phyloP scores from a whole-genome alignment of 2,888 invertebrate genomes.

The Eutolmus rufibarbis region DNA sequence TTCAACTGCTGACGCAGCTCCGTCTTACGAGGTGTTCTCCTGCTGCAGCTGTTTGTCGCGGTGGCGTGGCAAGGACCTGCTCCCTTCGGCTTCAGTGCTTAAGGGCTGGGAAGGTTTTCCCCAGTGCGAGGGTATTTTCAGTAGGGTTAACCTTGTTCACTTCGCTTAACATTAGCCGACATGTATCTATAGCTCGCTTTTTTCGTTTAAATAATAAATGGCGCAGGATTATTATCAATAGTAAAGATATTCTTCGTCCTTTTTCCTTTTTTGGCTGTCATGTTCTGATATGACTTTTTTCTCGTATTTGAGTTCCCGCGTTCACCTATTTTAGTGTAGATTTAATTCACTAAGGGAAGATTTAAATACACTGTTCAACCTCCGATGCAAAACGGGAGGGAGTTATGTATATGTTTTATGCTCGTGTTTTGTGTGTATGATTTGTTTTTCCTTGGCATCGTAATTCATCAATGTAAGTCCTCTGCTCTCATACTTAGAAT shows the following conservation, averaged over 20 bases:
- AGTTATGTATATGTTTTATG: too few relatives aligned
- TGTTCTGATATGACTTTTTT: background rate
- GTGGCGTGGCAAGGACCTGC: background rate
- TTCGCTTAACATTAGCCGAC: background rate
- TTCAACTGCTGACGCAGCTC: conserved; percentile 36
- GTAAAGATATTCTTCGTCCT: background rate
- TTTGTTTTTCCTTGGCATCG: too few relatives aligned
- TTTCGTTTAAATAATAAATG: background rate
- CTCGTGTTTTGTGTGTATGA: too few relatives aligned
- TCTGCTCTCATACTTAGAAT: too few relatives aligned
- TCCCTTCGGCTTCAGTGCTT: background rate
- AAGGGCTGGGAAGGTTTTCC: background rate
- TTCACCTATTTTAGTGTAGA: too few relatives aligned
- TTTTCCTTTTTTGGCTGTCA: background rate
- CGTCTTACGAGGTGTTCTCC: conserved; percentile 21
- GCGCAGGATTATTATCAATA: background rate
- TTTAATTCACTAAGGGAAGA: background rate
- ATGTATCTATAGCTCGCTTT: background rate
- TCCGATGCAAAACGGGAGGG: too few relatives aligned
- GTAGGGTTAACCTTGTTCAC: background rate
- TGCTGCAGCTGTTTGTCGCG: conserved; percentile 7
- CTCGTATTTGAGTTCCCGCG: too few relatives aligned
- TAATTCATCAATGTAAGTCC: too few relatives aligned
- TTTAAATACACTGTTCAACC: background rate
- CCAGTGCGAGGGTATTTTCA: background rate